phyloP scores from a whole-genome alignment of 2,888 invertebrate genomes.

The Phyllotreta cruciferae region DNA sequence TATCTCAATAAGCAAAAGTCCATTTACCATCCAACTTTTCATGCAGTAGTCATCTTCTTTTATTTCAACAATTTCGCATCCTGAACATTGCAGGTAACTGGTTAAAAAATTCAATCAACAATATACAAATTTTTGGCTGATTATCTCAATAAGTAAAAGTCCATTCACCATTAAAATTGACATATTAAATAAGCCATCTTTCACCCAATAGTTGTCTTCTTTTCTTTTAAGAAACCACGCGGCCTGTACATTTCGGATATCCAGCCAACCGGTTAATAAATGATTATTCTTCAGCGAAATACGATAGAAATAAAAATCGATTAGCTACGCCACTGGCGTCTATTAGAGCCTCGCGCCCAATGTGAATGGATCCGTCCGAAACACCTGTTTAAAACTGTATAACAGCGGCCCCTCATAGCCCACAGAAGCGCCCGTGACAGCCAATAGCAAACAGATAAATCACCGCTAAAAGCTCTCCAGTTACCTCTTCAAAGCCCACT shows the following conservation, averaged over 20 bases:
- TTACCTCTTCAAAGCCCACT: constrained; percentile 44
- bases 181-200: no score
- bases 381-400: constrained; percentile 57
- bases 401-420: constrained; percentile 49
- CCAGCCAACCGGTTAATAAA: not conserved
- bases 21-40: no score
- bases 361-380: constrained; percentile 56
- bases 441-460: constrained; percentile 58
- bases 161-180: no score
- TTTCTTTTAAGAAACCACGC: no score
- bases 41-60: no score
- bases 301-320: not conserved
- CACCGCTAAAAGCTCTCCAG: constrained; percentile 58
- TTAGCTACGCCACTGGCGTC: constrained; percentile 4
- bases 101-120: no score
- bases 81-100: no score
- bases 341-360: constrained; percentile 29
- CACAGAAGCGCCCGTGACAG: constrained; percentile 51
- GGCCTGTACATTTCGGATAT: not conserved
- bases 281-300: not conserved
- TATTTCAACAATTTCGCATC: no score
- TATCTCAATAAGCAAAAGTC: no score
- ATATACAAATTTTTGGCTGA: no score
- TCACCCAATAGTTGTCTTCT: no score
- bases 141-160: no score